Evolutionary conservation across 2,113 vertebrate genomes (phyloP).

Genomic region (Eira barbara): DNA sequence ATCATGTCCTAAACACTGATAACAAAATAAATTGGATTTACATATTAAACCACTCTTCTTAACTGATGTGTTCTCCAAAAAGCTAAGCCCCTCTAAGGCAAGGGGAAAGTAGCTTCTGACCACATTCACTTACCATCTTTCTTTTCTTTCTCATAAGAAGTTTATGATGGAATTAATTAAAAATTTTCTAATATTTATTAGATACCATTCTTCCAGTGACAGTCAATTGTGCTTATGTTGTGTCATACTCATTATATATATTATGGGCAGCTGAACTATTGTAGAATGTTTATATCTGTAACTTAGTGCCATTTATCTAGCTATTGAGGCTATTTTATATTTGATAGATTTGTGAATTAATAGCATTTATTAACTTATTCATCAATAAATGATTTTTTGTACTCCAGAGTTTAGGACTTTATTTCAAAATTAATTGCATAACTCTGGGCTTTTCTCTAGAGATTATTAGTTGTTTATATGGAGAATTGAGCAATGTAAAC

Average conservation of each 20-base stretch:
- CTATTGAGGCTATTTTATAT: not conserved
- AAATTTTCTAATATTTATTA: not conserved
- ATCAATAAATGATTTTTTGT: slow-evolving; percentile 14
- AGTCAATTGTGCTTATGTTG: not conserved
- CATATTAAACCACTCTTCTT: not conserved
- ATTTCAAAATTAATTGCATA: not conserved
- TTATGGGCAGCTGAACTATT: not conserved
- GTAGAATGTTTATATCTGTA: not conserved
- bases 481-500: slow-evolving; percentile 38
- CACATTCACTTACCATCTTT: not conserved
- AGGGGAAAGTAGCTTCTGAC: not conserved
- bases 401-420: not conserved
- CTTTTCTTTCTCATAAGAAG: not conserved
- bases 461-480: slow-evolving; percentile 46
- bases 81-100: not conserved
- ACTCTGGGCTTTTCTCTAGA: not conserved
- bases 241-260: not conserved
- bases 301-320: not conserved
- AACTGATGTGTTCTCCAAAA: not conserved
- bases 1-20: not conserved
- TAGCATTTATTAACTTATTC: not conserved
- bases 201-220: not conserved
- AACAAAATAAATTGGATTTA: not conserved
- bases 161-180: not conserved
- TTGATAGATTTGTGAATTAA: not conserved